Base-by-base conservation (phyloP, 2,888 invertebrate genomes). In the Yponomeuta plumbellus region DNA sequence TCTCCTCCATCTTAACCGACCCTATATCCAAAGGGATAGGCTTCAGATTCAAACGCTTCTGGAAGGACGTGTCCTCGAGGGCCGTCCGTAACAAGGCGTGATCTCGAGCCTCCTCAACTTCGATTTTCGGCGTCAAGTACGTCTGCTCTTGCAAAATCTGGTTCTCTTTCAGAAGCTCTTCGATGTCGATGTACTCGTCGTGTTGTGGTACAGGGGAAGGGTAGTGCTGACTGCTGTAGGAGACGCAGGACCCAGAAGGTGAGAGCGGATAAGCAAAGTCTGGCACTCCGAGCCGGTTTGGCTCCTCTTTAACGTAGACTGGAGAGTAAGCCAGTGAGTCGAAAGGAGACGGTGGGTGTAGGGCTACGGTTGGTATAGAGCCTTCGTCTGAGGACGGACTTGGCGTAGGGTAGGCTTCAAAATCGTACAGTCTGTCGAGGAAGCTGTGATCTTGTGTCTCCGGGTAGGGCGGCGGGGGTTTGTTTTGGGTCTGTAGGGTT, bases 31-130 rank as follows among this genome's bases (percentile, higher is more conserved):
- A 90, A 69, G 96, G 96, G 75, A 97, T 91, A 0, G 97, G 96
- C 84, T 94, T 94, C 71, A 97, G 91, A 79, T 97, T 97, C 82
- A 95, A 94, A 77, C 95, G 94, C 81, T 94, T 94, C 82, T 97
- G 97, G 83, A 97, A 97, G 71, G 95, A 94, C 8, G 96, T 97
- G 77, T 97, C 97, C 80, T 95, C 93, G 66, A 97, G 86, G 66
- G 96, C 97, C 77, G 97, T 96, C 68, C 97, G 92, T 67, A 97
- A 82, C 66, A 97, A 86, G 77, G 95, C 94, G 84, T 97, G 95
- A 80, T 96, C 94, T 75, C 94, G 92, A 11, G 92, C 92, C 68
- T 90, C 88, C 69, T 89, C 92, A 1, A 90, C 80, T 76, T 93
- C 93, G 68, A 92, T 83, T 80, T 93, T 93, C 66, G 93, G 93